phyloP scores from a whole-genome alignment of 2,797 vertebrate genomes.

The Cygnus olor region DNA sequence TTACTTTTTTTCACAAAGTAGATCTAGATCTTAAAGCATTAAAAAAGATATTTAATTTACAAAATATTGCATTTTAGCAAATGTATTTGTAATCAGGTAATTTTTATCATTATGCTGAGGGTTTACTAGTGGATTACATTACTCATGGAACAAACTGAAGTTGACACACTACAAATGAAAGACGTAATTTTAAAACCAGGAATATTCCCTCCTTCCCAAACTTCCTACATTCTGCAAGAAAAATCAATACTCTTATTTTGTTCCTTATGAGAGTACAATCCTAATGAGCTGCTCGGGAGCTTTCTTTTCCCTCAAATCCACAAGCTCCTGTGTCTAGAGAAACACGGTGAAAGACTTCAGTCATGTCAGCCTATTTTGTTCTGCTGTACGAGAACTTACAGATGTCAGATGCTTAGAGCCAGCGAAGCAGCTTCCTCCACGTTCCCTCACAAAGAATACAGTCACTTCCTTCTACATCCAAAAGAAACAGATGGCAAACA shows the following conservation, averaged over 20 bases:
- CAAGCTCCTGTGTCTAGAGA: not conserved
- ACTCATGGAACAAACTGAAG: not conserved
- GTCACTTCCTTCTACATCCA: not conserved
- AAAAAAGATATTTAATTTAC: accelerated
- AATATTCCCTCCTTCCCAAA: not conserved
- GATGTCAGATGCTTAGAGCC: not conserved
- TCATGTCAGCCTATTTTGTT: not conserved
- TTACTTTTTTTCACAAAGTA: not conserved
- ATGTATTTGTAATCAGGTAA: not conserved
- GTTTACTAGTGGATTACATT: accelerated
- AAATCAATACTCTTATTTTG: accelerated
- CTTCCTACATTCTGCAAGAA: not conserved
- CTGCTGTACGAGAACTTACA: not conserved
- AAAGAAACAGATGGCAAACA: not conserved
- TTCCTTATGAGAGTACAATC: not conserved
- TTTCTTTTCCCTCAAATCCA: not conserved
- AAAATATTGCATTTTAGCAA: not conserved
- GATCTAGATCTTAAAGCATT: not conserved
- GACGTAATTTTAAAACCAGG: not conserved
- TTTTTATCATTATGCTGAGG: not conserved
- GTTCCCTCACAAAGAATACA: not conserved
- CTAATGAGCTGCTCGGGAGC: accelerated
- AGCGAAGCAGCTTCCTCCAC: not conserved
- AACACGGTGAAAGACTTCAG: not conserved
- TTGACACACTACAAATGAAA: not conserved